Percentiles rank a stretch among this genome's conserved stretches.
These are phyloP conservation scores for Clitarchus hookeri DNA, from an alignment of 2,888 invertebrate species.

Conservation along the genomic window DNA sequence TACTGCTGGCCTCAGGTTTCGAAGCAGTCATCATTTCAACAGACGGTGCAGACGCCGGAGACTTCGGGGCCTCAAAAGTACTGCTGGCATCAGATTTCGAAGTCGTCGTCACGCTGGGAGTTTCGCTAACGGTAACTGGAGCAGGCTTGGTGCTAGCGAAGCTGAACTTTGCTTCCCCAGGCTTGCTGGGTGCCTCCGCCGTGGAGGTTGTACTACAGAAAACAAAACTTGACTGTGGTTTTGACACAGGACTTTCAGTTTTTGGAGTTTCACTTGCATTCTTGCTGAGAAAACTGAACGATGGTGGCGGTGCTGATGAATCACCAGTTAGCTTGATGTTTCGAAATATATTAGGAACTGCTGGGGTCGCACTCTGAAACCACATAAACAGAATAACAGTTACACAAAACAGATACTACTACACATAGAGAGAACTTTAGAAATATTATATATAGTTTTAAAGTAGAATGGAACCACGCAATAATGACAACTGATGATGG, in stretches of 20 bases:
- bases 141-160: background rate
- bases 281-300: background rate
- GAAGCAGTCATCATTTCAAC: background rate
- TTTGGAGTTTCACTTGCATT: background rate
- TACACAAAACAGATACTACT: no score
- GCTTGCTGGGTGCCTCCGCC: background rate
- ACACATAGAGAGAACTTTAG: no score
- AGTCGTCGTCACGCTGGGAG: no score
- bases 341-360: constrained; percentile 3
- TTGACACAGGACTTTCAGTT: background rate
- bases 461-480: no score
- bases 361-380: background rate
- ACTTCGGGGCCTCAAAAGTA: background rate
- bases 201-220: background rate
- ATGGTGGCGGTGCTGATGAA: background rate
- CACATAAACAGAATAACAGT: background rate
- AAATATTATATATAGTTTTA: no score
- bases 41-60: background rate
- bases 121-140: background rate
- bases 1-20: background rate
- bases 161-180: background rate
- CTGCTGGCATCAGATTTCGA: background rate
- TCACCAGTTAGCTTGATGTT: background rate
- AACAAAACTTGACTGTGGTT: background rate
- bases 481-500: no score